Conservation (phyloP, 1,140 invertebrate genomes). For the Orchestia grillus region DNA sequence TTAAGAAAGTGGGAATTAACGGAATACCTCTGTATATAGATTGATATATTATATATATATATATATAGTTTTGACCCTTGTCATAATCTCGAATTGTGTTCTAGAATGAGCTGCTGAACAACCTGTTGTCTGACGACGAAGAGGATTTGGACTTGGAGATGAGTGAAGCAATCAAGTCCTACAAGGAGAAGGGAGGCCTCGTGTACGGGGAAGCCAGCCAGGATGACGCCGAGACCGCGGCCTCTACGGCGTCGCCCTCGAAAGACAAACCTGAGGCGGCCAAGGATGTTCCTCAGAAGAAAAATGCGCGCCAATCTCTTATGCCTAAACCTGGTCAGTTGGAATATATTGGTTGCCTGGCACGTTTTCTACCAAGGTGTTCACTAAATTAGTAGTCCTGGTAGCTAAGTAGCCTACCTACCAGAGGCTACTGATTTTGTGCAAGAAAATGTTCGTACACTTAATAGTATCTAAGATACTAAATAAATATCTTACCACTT, state of each 20-base stretch:
- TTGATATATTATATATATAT: neutral
- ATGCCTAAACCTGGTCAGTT: constrained; percentile 38
- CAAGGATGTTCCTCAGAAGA: neutral
- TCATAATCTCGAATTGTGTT: neutral
- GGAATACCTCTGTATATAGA: no score
- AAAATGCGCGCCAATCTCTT: neutral
- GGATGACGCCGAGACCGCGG: neutral
- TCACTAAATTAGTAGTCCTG: no score
- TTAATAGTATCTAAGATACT: no score
- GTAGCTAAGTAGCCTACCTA: no score
- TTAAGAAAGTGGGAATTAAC: no score
- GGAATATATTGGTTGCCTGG: neutral
- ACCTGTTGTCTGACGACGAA: constrained; percentile 60
- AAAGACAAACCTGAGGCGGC: neutral
- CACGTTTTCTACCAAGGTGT: no score
- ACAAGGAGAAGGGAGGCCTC: neutral
- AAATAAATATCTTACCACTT: no score
- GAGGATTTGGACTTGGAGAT: constrained; percentile 59
- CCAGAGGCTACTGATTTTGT: no score
- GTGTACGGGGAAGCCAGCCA: neutral
- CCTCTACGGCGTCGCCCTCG: neutral
- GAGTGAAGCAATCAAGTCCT: constrained; percentile 57
- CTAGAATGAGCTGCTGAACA: constrained; percentile 38
- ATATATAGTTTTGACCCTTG: neutral
- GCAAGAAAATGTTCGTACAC: no score